These are phyloP conservation scores for Euwallacea similis DNA, from an alignment of 1,140 invertebrate genomes.

Conservation along the genomic window DNA sequence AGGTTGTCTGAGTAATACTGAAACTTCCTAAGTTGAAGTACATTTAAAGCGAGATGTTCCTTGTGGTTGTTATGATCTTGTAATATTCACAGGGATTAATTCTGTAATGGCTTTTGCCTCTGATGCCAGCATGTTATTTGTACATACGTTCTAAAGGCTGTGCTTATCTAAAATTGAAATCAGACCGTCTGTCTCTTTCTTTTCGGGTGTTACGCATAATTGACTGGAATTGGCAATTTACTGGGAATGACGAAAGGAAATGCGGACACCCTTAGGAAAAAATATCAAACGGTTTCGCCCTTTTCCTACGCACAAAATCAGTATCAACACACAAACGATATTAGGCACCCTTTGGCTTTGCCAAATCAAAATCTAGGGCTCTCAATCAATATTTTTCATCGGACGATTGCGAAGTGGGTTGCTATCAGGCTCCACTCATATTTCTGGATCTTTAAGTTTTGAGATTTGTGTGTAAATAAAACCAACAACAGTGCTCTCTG, in stretches of 20 bases:
- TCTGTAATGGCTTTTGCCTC: background rate
- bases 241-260: constrained; percentile 18
- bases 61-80: background rate
- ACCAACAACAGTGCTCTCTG: no score
- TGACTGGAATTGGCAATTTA: constrained; percentile 2
- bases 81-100: background rate
- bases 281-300: constrained; percentile 25
- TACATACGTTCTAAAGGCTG: background rate
- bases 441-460: no score
- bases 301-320: constrained; percentile 33
- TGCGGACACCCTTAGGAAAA: constrained; percentile 12
- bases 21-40: constrained; percentile 5
- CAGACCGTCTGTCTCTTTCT: no score
- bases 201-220: background rate
- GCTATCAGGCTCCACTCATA: no score
- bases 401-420: no score
- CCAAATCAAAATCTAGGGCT: constrained; percentile 17
- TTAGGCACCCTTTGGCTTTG: constrained; percentile 33
- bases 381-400: constrained; percentile 30
- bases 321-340: constrained; percentile 45
- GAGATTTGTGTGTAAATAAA: no score
- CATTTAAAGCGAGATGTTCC: background rate
- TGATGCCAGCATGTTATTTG: background rate
- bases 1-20: constrained; percentile 8
- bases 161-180: no score